phyloP scores from a whole-genome alignment of 2,797 vertebrate genomes.

The Podargus strigoides region DNA sequence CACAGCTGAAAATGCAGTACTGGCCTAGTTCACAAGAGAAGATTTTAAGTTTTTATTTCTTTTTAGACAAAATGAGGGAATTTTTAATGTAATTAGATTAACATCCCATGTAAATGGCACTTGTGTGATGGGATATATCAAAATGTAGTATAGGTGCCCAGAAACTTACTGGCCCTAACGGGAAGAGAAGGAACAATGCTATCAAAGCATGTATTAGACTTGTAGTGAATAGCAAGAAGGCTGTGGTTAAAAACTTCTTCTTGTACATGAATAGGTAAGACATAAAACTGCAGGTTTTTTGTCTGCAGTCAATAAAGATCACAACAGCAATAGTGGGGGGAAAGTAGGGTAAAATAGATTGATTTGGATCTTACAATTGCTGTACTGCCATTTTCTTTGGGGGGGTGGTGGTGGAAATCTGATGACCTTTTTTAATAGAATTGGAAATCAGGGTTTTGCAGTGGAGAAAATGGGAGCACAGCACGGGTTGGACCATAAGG shows the following conservation, averaged over 20 bases:
- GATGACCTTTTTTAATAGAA: too few species aligned
- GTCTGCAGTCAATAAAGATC: background rate
- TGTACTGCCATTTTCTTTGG: background rate
- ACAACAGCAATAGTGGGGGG: background rate
- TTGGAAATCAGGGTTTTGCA: background rate
- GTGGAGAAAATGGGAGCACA: background rate
- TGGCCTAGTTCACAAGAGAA: background rate
- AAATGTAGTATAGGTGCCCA: background rate
- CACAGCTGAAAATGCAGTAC: background rate
- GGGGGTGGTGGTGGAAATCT: background rate
- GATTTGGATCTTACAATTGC: background rate
- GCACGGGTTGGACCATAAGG: background rate
- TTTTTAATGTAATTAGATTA: background rate
- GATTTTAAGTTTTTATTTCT: background rate
- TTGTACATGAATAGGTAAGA: background rate
- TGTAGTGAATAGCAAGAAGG: background rate
- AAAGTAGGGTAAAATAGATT: background rate
- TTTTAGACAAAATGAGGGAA: background rate
- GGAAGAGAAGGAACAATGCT: background rate
- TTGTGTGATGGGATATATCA: background rate
- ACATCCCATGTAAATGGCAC: rapidly evolving
- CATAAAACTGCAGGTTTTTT: too few species aligned
- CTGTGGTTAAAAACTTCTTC: background rate
- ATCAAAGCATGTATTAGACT: background rate
- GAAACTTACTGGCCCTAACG: background rate